Evolutionary conservation across 2,888 invertebrate genomes (phyloP), one percentile per base, ranked within the genome.

Genomic region (Agriotes lineatus): DNA sequence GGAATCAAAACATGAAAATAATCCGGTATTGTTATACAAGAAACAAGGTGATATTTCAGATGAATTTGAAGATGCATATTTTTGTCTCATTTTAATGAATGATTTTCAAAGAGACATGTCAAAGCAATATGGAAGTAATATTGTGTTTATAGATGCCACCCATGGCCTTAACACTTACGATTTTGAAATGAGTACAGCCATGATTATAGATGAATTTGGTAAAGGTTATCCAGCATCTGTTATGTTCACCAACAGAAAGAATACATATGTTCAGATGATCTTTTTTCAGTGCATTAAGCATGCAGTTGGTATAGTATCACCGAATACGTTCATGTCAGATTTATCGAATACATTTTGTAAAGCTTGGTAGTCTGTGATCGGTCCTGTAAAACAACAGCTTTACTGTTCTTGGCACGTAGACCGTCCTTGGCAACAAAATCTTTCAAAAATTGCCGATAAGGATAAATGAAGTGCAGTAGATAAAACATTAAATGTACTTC

Each of bases 271-370:
- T 18, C 35, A 67, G 22, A 22, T 52, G 14, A 14, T 72, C 30
- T 62, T 72, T 61, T 74, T 70, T 68, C 9, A 12, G 4, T 9
- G 22, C 18, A 50, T 71, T 9, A 69, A 66, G 48, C 56, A 71
- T 35, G 12, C 9, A 12, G 39, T 50, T 30, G 73, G 71, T 18
- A 35, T 7, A 25, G 44, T 73, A 35, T 16, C 25, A 22, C 12
- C 67, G 42, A 62, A 65, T 20, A 52, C 71, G 9, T 74, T 77
- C 52, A 73, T 77, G 76, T 68, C 73, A 14, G 74, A 77, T 62
- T 73, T 75, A 45, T 48, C 69, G 4, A 54, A 66, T 20, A 20
- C 20, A 35, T 76, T 48, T 71, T 76, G 67, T 60, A 75, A 75
- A 60, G 72, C 73, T 10, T 77, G 75, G 74, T 18, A 50, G 5